Evolutionary conservation across 2,113 vertebrate species (phyloP).

Genomic region (Peromyscus maniculatus): DNA sequence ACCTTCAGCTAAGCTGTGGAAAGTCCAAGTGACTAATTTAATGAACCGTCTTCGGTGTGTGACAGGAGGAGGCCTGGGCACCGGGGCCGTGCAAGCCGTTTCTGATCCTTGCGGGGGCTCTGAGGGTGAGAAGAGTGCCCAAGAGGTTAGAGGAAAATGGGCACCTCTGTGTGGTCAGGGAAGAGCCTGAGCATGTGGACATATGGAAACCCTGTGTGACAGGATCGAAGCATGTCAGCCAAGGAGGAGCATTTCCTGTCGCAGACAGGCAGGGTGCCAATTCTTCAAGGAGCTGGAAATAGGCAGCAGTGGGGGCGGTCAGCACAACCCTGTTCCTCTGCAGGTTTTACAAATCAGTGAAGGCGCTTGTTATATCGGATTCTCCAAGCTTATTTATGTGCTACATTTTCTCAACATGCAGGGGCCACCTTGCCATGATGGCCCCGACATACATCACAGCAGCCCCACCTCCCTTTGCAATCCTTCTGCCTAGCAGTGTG

Average conservation of each 20-base stretch:
- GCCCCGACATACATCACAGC: not conserved
- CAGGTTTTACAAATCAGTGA: not conserved
- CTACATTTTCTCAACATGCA: constrained; percentile 18
- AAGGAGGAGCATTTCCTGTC: constrained; percentile 68
- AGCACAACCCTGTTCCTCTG: constrained; percentile 25
- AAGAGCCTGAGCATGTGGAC: constrained; percentile 46
- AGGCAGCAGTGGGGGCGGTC: constrained; percentile 23
- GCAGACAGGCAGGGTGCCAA: constrained; percentile 68
- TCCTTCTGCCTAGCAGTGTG: not conserved
- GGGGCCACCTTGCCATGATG: not conserved
- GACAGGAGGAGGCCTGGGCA: constrained; percentile 10
- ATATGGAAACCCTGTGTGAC: constrained; percentile 74
- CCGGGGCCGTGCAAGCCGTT: constrained; percentile 29
- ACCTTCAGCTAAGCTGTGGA: constrained; percentile 70
- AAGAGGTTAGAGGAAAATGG: constrained; percentile 26
- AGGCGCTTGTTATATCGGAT: constrained; percentile 28
- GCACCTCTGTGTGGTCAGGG: not conserved
- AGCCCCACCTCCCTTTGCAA: not conserved
- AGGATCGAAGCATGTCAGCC: constrained; percentile 59
- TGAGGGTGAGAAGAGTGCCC: constrained; percentile 2
- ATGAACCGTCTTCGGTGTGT: constrained; percentile 34
- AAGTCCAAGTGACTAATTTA: constrained; percentile 76
- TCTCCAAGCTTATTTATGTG: not conserved
- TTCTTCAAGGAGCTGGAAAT: constrained; percentile 74
- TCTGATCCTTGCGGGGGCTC: not conserved